Base-by-base conservation (phyloP, 23 tunicate genomes). In the Ciona savignyi region DNA sequence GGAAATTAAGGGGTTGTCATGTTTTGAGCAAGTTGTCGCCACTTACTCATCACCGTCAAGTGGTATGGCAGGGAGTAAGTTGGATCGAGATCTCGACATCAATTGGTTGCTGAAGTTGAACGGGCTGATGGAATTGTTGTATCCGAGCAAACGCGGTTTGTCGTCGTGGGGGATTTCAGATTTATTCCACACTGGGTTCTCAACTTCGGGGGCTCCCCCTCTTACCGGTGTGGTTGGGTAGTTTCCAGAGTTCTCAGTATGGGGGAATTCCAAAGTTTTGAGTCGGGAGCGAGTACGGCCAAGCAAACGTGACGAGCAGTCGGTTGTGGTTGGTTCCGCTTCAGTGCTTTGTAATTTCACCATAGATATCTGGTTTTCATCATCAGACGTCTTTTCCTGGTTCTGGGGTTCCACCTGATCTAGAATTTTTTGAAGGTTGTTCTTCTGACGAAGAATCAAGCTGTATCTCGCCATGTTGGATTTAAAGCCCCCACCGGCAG, bases 401-500 rank as follows among this genome's bases (percentile, higher is more conserved):
- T 42, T 15, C n/a, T n/a, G n/a, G 56, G 9, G 15, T 42, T n/a
- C n/a, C n/a, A n/a, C n/a, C n/a, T n/a, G n/a, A n/a, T n/a, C n/a
- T n/a, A n/a, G n/a, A n/a, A 42, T 42, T 42, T 42, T 42, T 15
- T 42, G 56, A 15, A 42, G 56, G 56, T 42, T 42, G 56, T 88
- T 65, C 33, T 76, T 76, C 70, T 86, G 93, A 1, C 93, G 78
- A 35, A 79, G 68, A 0, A 86, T 72, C 64, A 86, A 32, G 48
- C 93, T 86, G 77, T 86, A 86, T 27, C 73, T 79, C 3, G 93
- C 84, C 4, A 79, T 80, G 63, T 86, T 86, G 0, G 93, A 79
- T 28, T 80, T 79, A 34, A 86, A 86, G 21, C 93, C 93, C 1
- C 93, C 93, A 0, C 93, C 93, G 4, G 80, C 93, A 1, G 93